A percentile compares a stretch with the other conserved stretches of the same genome.
These are phyloP conservation scores for Trididemnum clinides DNA, from an alignment of 23 tunicate species.

Conservation along the genomic window DNA sequence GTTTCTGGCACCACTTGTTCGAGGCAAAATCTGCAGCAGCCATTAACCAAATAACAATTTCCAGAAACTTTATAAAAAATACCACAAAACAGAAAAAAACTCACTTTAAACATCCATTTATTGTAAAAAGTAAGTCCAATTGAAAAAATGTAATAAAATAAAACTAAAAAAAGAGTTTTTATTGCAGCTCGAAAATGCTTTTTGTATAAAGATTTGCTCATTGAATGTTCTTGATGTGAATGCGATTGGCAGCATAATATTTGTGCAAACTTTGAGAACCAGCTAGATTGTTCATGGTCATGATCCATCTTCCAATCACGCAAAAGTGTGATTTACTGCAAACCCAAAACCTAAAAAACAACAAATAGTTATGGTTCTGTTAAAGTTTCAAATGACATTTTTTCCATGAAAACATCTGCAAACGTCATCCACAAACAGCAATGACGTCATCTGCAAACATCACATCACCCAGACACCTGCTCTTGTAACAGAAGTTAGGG, in stretches of 20 bases:
- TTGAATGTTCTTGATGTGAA: background rate
- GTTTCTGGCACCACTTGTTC: no score
- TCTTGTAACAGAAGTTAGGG: no score
- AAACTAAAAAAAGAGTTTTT: conserved; percentile 38
- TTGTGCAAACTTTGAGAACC: background rate
- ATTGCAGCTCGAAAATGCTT: background rate
- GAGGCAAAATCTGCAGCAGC: no score
- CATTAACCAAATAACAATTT: no score
- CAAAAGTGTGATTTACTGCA: background rate
- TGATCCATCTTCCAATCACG: background rate
- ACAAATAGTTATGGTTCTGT: no score
- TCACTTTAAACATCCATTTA: conserved; percentile 86
- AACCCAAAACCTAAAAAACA: no score
- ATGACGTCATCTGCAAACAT: no score
- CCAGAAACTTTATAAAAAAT: background rate
- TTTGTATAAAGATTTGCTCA: background rate
- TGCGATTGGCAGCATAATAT: background rate
- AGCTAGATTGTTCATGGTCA: background rate
- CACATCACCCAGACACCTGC: no score
- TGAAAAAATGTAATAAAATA: conserved; percentile 76
- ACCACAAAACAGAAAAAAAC: background rate
- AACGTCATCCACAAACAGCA: no score
- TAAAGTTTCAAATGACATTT: no score
- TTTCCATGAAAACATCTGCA: no score
- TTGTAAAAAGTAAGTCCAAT: conserved; percentile 88